Evolutionary conservation across 2,888 invertebrate species (phyloP).

Genomic region (Nemotelus nigrinus): DNA sequence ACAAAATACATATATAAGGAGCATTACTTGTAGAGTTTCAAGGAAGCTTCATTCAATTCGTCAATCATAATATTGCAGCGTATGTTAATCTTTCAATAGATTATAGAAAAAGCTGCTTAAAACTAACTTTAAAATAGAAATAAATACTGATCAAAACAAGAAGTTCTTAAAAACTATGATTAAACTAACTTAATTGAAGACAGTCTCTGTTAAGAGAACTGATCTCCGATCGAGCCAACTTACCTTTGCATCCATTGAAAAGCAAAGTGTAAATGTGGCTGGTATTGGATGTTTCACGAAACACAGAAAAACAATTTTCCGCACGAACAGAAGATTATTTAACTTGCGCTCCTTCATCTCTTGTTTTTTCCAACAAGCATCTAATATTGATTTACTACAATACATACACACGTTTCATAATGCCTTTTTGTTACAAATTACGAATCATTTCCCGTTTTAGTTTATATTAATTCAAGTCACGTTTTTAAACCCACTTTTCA

Average conservation of each 20-base stretch:
- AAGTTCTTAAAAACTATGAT: constrained; percentile 26
- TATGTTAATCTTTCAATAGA: too few species aligned
- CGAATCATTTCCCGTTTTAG: neutral
- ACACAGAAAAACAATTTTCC: neutral
- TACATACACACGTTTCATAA: constrained; percentile 50
- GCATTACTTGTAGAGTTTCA: too few species aligned
- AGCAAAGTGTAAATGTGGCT: constrained; percentile 46
- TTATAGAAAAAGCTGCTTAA: too few species aligned
- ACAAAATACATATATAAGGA: too few species aligned
- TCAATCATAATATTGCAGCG: too few species aligned
- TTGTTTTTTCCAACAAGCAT: neutral
- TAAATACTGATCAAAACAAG: neutral
- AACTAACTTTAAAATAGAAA: constrained; percentile 4
- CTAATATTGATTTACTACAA: constrained; percentile 26
- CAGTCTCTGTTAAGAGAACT: neutral
- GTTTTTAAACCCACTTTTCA: constrained; percentile 40
- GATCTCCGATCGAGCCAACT: constrained; percentile 43
- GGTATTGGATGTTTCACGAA: constrained; percentile 9
- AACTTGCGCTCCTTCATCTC: neutral
- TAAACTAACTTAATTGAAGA: constrained; percentile 18
- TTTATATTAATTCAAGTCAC: constrained; percentile 11
- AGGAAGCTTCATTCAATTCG: too few species aligned
- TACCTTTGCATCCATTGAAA: constrained; percentile 48
- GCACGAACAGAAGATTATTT: neutral
- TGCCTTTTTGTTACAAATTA: constrained; percentile 43